These are phyloP conservation scores for Mayetiola destructor DNA, from an alignment of 2,888 invertebrate genomes.

Conservation along the genomic window DNA sequence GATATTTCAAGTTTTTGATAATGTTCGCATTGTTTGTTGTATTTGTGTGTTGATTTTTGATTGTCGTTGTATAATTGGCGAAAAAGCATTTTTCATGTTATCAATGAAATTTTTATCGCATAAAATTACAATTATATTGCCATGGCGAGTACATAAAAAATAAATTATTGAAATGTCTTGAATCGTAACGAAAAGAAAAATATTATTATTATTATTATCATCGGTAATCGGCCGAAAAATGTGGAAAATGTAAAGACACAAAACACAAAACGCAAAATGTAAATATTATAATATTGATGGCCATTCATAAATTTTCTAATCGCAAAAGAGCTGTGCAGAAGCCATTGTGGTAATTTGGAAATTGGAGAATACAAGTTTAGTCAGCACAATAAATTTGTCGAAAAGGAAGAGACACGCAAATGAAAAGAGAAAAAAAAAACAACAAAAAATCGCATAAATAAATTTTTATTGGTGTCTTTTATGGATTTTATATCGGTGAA, in stretches of 20 bases:
- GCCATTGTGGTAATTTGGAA: too few species aligned
- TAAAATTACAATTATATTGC: conserved; percentile 1
- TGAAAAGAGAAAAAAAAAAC: background rate
- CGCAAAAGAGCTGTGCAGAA: too few species aligned
- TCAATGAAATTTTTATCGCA: background rate
- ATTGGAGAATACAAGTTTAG: too few species aligned
- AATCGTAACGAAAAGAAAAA: background rate
- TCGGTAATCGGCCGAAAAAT: background rate
- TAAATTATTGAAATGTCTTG: conserved; percentile 5
- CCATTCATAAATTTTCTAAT: background rate
- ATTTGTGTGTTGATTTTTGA: background rate
- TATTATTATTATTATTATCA: background rate
- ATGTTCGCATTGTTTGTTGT: background rate
- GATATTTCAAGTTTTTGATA: background rate
- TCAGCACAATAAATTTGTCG: background rate
- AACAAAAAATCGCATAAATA: background rate
- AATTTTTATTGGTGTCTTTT: conserved; percentile 10
- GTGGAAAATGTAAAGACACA: background rate
- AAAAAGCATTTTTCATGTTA: background rate
- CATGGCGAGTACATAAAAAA: conserved; percentile 7
- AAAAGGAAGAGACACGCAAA: background rate
- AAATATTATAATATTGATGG: too few species aligned
- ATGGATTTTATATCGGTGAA: conserved; percentile 8
- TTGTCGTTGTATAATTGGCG: too few species aligned
- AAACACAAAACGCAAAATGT: background rate